Evolutionary conservation across 1,140 invertebrate species (phyloP), one percentile per base, ranked within the genome.

Genomic region (Zaprionus lachaisei): DNA sequence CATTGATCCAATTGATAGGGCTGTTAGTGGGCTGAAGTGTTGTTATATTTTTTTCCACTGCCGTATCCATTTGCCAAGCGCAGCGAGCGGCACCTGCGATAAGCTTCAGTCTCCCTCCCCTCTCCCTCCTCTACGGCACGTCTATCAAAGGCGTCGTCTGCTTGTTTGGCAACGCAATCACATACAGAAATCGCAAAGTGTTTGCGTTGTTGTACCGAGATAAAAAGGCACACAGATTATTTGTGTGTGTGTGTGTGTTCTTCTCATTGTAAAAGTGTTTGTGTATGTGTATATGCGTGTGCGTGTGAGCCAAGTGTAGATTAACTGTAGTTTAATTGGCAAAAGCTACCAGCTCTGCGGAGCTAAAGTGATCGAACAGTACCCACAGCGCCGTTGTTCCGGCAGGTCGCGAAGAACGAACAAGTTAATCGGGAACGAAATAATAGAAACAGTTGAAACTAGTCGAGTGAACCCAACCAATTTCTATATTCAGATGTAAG

Each of bases 251-350:
- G 41, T 44, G n/a, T 17, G 37, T 55, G 20, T 22, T 51, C 20
- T 26, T 47, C 11, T 67, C 7, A 2, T n/a, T 24, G 38, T 51
- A 26, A 26, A 26, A 26, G 31, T 47, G 51, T 54, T 28, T 55
- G 31, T 28, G 47, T 49, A 38, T 56, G 14, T 31, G 14, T 22
- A 24, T 61, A 20, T 20, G 20, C 20, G 26, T 64, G 55, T 31
- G 56, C 78, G 57, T 58, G 37, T 56, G 63, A 61, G 65, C 31
- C 60, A 70, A 61, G 79, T 87, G 83, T 90, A 87, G 84, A 87
- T 87, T 87, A 87, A 86, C 84, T 64, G 56, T 72, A 56, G 63
- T 75, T 77, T 79, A 89, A 87, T 89, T 89, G 83, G 84, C 70
- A 64, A 83, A 73, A 81, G 79, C 84, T 81, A 66, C 65, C 58